Evolutionary conservation across 2,797 vertebrate species (phyloP), one percentile per base, ranked within the genome.

Genomic region (Anisognathus igniventris): DNA sequence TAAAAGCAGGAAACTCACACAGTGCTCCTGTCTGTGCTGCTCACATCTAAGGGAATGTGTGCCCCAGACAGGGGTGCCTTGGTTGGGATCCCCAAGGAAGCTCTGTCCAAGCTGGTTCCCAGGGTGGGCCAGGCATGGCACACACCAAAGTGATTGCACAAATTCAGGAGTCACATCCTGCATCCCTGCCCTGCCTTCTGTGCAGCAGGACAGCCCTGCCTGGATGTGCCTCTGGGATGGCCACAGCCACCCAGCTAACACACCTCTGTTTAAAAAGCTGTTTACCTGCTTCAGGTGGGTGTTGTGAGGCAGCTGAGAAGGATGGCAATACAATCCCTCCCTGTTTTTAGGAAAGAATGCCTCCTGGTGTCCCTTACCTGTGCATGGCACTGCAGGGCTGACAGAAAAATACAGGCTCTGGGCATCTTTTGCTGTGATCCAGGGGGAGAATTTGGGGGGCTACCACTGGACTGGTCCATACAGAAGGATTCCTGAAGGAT

Each of bases 91-190:
- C 40, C 74, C 31, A 12, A 5, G 21, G 35, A 62, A 15, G 5
- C 0, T 0, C 22, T 58, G n/a, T 14, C n/a, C 30, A 19, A 11
- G 57, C 42, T 76, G 47, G 4, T 50, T 57, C 39, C 47, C 31
- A 3, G 5, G 53, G 22, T 27, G 37, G 14, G 44, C 64, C 62
- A 71, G 40, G 12, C 45, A 24, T 2, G 7, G 24, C 28, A 21
- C 4, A 7, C 21, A 2, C 2, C 2, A 8, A 3, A 12, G 54
- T 8, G 58, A 7, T 28, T 27, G 9, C 40, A 28, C 2, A 0
- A 0, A 56, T 53, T 23, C 31, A 39, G 54, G 50, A 64, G 17
- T 35, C 37, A 7, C 57, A 7, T 10, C 58, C 31, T n/a, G 53
- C 57, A 12, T 45, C 81, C 12, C 70, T 45, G 61, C 62, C 12